Evolutionary conservation across 2,113 vertebrate species (phyloP).

Genomic region (Girardinichthys multiradiatus): DNA sequence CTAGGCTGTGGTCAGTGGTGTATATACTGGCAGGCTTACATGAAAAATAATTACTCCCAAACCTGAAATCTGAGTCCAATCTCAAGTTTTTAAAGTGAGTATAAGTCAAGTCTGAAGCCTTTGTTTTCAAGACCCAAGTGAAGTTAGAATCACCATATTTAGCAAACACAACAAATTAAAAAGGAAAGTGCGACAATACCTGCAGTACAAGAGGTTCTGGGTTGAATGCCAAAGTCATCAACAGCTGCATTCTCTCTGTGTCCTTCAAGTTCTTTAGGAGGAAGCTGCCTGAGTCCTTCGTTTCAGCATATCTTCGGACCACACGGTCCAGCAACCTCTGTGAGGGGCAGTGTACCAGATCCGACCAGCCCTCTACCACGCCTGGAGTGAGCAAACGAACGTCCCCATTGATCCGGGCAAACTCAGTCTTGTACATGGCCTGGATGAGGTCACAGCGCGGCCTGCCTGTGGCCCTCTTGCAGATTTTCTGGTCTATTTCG

Average conservation of each 20-base stretch:
- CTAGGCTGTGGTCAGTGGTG: too few species aligned
- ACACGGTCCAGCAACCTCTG: conserved; percentile 96
- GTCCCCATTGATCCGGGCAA: conserved; percentile 94
- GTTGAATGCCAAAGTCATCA: conserved; percentile 97
- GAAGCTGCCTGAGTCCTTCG: conserved; percentile 98
- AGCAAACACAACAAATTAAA: not conserved
- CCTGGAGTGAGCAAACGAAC: conserved; percentile 97
- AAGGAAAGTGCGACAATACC: conserved; percentile 73
- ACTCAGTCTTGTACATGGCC: conserved; percentile 97
- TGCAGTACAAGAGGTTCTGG: conserved; percentile 97
- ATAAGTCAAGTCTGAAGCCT: not conserved
- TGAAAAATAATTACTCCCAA: too few species aligned
- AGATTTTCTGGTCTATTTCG: conserved; percentile 97
- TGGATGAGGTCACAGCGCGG: conserved; percentile 94
- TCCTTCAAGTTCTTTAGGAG: conserved; percentile 97
- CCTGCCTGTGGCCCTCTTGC: conserved; percentile 94
- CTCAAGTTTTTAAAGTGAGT: not conserved
- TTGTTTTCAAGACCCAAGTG: not conserved
- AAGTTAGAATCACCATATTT: not conserved
- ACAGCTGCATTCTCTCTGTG: conserved; percentile 97
- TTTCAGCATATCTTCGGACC: conserved; percentile 96
- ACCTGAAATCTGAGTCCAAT: too few species aligned
- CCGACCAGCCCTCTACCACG: conserved; percentile 98
- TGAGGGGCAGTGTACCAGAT: conserved; percentile 97
- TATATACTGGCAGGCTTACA: too few species aligned